Evolutionary conservation across 2,113 vertebrate genomes (phyloP).

Genomic region (Ammodytes dubius): DNA sequence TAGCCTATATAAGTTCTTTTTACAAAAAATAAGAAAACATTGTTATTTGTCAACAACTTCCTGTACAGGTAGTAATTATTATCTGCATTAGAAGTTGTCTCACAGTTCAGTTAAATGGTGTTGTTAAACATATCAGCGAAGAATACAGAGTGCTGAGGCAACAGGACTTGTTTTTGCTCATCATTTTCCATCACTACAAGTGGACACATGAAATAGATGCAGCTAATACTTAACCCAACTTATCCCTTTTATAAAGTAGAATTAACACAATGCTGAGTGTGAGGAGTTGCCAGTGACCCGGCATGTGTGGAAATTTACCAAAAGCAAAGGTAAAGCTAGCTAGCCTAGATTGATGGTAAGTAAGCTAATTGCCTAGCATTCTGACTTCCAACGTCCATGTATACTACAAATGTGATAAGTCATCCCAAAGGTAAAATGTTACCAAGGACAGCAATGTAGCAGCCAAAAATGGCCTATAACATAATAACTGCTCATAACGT

Average conservation of each 20-base stretch:
- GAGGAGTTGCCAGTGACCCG: not conserved
- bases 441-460: not conserved
- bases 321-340: not conserved
- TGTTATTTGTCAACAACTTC: not conserved
- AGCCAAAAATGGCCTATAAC: too few species aligned
- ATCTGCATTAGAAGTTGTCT: not conserved
- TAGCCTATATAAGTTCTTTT: not conserved
- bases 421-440: not conserved
- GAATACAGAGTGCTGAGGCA: not conserved
- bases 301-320: not conserved
- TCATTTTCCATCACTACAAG: not conserved
- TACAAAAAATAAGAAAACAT: not conserved
- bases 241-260: not conserved
- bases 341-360: not conserved
- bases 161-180: not conserved
- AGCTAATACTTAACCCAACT: not conserved
- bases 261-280: not conserved
- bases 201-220: not conserved
- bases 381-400: not conserved
- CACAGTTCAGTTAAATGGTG: not conserved
- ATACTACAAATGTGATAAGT: not conserved
- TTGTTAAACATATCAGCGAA: too few species aligned
- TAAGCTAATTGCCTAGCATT: not conserved
- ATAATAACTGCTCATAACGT: too few species aligned
- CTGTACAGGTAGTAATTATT: not conserved